Percentiles rank a stretch among this genome's conserved stretches.
These are phyloP conservation scores for Falcaria lacertinaria DNA, from an alignment of 2,888 invertebrate genomes.

Conservation along the genomic window DNA sequence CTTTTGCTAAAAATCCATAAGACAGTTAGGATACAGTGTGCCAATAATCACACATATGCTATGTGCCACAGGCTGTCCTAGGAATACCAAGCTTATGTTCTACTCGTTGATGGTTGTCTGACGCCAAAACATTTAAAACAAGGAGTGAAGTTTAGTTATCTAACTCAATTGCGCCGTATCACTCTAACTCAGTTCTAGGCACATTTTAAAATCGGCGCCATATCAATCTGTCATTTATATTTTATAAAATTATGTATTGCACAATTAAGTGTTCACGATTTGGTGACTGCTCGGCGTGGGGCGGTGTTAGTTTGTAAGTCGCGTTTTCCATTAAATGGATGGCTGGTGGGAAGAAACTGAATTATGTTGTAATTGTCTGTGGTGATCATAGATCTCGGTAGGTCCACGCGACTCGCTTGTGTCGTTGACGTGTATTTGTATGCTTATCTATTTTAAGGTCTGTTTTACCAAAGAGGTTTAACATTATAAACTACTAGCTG, in stretches of 20 bases:
- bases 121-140: too few relatives aligned
- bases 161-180: too few relatives aligned
- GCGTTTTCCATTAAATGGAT: conserved; percentile 61
- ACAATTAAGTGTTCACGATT: conserved; percentile 32
- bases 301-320: conserved; percentile 39
- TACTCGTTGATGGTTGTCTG: too few relatives aligned
- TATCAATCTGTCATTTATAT: conserved; percentile 35
- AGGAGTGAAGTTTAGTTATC: too few relatives aligned
- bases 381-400: conserved; percentile 37
- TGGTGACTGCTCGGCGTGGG: conserved; percentile 34
- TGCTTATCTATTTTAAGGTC: conserved; percentile 24
- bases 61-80: too few relatives aligned
- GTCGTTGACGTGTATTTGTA: conserved; percentile 4
- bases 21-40: too few relatives aligned
- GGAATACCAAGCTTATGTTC: too few relatives aligned
- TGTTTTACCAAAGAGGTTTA: too few relatives aligned
- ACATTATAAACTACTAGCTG: too few relatives aligned
- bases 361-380: conserved; percentile 38
- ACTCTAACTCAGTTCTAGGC: conserved; percentile 1
- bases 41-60: too few relatives aligned
- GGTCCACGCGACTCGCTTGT: conserved; percentile 15
- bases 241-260: conserved; percentile 20
- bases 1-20: too few relatives aligned
- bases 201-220: conserved; percentile 29
- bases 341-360: conserved; percentile 46